Evolutionary conservation across 2,113 vertebrate species (phyloP), one percentile per base, ranked within the genome.

Genomic region (Ahaetulla prasina): DNA sequence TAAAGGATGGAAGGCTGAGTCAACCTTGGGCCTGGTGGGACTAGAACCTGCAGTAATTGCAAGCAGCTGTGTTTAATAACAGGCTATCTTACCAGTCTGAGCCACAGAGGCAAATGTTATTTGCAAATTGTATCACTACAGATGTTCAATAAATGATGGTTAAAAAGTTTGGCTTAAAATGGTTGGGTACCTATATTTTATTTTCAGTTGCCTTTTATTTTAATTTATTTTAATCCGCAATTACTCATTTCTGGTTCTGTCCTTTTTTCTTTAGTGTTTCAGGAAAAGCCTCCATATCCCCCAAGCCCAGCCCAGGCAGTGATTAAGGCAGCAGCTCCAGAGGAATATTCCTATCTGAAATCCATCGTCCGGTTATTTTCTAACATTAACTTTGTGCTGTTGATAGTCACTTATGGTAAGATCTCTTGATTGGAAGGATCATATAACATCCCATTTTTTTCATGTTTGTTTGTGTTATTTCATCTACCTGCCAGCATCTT

Each of bases 371-470:
- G 97, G 80, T 97, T 99, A 93, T 96, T 99, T 92, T 88, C 94
- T 93, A 99, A 99, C 94, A 94, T 95, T 93, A 97, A 98, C 96
- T 99, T 99, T 90, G 95, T 99, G 96, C 97, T 99, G 39, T 98
- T 99, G 23, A 92, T 98, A 95, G 92, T 99, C 95, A 98, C 97
- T 92, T 99, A 99, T 0, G 99, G 99, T 99, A 97, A 97, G 97
- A 87, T 39, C 30, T 45, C 22, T 92, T 89, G 20, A 47, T 30
- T 49, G 14, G 23, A n/a, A 43, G 43, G 45, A 60, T 22, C 8
- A 23, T 89, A n/a, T 43, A 49, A 39, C 7, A 50, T 92, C 18
- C 3, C 39, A 89, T 10, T 84, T 89, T n/a, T 53, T 53, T n/a
- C 53, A 35, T n/a, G 25, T 89, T 88, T 30, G 8, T 74, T 89